Evolutionary conservation across 2,797 vertebrate species (phyloP).

Genomic region (Onychomys torridus): DNA sequence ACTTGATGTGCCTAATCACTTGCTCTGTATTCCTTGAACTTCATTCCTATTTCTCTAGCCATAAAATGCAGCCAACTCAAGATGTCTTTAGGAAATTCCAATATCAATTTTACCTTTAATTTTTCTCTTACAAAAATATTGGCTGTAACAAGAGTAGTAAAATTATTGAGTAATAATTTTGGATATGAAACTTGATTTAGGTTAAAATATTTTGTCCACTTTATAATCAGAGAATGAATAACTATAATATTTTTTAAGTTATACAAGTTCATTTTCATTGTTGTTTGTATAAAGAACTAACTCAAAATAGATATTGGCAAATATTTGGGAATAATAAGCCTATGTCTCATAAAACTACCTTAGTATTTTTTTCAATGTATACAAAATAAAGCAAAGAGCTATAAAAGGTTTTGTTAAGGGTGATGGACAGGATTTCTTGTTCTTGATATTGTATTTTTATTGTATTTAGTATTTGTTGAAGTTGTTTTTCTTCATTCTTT

Average conservation of each 20-base stretch:
- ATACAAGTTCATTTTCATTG: neutral
- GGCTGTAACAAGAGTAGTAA: neutral
- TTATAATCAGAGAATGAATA: neutral
- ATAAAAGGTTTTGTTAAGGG: neutral
- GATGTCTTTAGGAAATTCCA: neutral
- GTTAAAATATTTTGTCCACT: neutral
- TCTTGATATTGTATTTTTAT: slow-evolving; percentile 21
- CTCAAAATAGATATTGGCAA: neutral
- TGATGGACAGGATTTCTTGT: neutral
- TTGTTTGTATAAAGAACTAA: neutral
- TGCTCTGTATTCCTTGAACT: neutral
- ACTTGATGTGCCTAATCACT: neutral
- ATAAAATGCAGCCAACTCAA: neutral
- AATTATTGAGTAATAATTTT: neutral
- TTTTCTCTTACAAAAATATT: neutral
- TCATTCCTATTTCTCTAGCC: neutral
- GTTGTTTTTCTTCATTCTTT: neutral
- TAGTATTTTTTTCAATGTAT: neutral
- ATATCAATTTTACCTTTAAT: neutral
- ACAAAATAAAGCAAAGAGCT: neutral
- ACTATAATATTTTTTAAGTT: neutral
- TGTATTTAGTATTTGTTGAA: slow-evolving; percentile 11
- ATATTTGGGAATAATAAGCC: neutral
- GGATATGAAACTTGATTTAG: neutral
- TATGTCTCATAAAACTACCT: neutral